Percentiles rank a stretch among this genome's conserved stretches.
Evolutionary conservation across 1,140 invertebrate genomes (phyloP).

Genomic region (Ostrea denselamellosa): DNA sequence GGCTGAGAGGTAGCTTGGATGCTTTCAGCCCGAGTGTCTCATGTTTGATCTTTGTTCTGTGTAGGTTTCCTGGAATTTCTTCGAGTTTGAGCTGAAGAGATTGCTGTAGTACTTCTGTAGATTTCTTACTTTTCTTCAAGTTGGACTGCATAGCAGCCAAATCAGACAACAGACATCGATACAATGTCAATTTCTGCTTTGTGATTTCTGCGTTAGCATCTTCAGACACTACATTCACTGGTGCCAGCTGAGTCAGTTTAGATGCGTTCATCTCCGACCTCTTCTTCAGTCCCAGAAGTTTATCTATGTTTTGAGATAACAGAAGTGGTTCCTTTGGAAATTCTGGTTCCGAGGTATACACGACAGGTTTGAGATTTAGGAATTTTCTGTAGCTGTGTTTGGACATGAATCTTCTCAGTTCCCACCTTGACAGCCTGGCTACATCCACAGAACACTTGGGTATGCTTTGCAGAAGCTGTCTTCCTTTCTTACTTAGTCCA

Average conservation of each 20-base stretch:
- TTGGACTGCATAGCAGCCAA: conserved; percentile 49
- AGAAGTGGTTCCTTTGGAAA: conserved; percentile 69
- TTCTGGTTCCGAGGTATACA: conserved; percentile 43
- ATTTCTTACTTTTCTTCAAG: conserved; percentile 50
- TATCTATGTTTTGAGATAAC: conserved; percentile 66
- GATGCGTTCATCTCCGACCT: conserved; percentile 41
- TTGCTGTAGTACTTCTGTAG: conserved; percentile 29
- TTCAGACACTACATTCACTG: conserved; percentile 67
- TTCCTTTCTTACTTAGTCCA: conserved; percentile 63
- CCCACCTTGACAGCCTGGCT: conserved; percentile 57
- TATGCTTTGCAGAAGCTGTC: conserved; percentile 58
- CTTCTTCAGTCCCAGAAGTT: conserved; percentile 68
- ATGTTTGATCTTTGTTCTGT: background rate
- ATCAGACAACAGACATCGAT: conserved; percentile 67
- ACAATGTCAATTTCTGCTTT: conserved; percentile 68
- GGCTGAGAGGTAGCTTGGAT: background rate
- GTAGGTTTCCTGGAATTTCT: background rate
- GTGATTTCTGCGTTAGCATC: conserved; percentile 66
- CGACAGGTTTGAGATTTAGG: conserved; percentile 39
- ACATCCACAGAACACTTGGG: conserved; percentile 64
- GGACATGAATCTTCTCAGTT: conserved; percentile 57
- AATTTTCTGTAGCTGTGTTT: conserved; percentile 45
- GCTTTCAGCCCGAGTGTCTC: background rate
- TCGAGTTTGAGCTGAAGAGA: conserved; percentile 31
- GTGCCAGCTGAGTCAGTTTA: conserved; percentile 41